Evolutionary conservation across 1,140 invertebrate species (phyloP).

Genomic region (Drosophila eugracilis): DNA sequence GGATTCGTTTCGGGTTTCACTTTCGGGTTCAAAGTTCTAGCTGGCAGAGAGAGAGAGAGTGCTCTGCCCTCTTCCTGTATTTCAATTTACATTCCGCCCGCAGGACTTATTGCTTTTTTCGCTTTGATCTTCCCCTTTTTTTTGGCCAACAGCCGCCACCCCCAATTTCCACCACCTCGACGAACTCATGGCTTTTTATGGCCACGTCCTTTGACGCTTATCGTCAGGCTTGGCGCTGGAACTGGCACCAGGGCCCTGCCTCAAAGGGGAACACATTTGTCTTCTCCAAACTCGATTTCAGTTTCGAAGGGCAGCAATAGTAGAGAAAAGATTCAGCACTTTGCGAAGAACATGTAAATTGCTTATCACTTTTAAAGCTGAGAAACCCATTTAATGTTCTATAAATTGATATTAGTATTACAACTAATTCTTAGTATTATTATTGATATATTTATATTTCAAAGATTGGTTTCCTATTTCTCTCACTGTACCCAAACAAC

Average conservation of each 20-base stretch:
- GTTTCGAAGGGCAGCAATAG: background rate
- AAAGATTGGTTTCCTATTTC: background rate
- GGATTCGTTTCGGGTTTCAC: conserved; percentile 15
- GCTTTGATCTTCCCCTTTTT: conserved; percentile 65
- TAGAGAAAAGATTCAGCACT: background rate
- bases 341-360: background rate
- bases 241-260: conserved; percentile 20
- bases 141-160: conserved; percentile 12
- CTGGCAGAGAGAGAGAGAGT: background rate
- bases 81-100: conserved; percentile 77
- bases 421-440: no score
- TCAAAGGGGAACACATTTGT: conserved; percentile 37
- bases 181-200: conserved; percentile 33
- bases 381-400: no score
- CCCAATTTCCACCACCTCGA: background rate
- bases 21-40: conserved; percentile 37
- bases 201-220: conserved; percentile 77
- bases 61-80: conserved; percentile 42
- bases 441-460: no score
- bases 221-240: conserved; percentile 50
- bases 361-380: background rate
- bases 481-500: conserved; percentile 1
- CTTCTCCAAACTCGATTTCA: conserved; percentile 70
- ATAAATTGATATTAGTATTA: no score
- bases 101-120: conserved; percentile 75